Evolutionary conservation across 2,888 invertebrate genomes (phyloP).

Genomic region (Melolontha melolontha): DNA sequence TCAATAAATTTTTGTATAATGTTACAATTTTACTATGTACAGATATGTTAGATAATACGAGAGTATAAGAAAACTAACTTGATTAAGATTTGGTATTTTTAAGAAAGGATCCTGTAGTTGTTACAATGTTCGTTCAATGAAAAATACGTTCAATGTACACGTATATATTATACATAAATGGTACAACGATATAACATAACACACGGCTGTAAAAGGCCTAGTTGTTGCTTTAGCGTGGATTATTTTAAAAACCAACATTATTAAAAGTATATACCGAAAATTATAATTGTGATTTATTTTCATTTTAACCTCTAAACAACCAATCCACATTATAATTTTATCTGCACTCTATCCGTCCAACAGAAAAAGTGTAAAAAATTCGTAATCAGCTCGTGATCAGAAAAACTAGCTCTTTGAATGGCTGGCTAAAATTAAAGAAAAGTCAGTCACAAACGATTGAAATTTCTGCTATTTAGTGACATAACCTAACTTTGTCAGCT

Average conservation of each 20-base stretch:
- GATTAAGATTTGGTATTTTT: conserved; percentile 31
- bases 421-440: too few relatives aligned
- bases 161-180: conserved; percentile 32
- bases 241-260: conserved; percentile 35
- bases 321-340: neutral
- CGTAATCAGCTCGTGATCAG: too few relatives aligned
- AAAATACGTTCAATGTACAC: conserved; percentile 13
- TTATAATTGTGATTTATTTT: conserved; percentile 19
- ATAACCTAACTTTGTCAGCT: too few relatives aligned
- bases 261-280: conserved; percentile 33
- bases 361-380: too few relatives aligned
- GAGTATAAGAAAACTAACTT: conserved; percentile 21
- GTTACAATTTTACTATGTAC: conserved; percentile 29
- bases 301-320: neutral
- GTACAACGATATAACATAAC: conserved; percentile 42
- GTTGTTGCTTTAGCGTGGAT: conserved; percentile 42
- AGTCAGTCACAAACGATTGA: too few relatives aligned
- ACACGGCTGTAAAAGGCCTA: conserved; percentile 39
- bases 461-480: too few relatives aligned
- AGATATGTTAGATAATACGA: conserved; percentile 16
- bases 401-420: too few relatives aligned
- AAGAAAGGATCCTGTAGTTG: conserved; percentile 32
- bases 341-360: too few relatives aligned
- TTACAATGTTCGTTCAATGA: conserved; percentile 32
- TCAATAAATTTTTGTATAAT: conserved; percentile 27